Conservation (phyloP, 2,113 vertebrate genomes). For the Martes martes region DNA sequence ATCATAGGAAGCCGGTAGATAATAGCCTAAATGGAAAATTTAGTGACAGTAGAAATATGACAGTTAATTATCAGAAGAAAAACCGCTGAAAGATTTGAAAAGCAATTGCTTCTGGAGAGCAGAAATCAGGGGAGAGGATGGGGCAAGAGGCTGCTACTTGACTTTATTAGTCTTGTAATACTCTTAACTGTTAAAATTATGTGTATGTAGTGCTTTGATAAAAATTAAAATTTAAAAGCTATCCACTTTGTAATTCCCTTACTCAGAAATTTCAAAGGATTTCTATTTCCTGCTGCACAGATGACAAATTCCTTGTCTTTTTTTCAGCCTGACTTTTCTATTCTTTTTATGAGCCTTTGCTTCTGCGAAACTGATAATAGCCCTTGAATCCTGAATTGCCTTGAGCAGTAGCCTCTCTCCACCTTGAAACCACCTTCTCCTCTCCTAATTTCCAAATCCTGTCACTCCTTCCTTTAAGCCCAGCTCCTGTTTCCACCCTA, state of each 20-base stretch:
- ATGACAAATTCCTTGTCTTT: background rate
- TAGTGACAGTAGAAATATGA: slow-evolving; percentile 10
- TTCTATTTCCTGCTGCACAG: background rate
- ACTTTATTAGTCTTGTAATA: slow-evolving; percentile 17
- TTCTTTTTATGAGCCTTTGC: slow-evolving; percentile 2
- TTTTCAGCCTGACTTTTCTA: slow-evolving; percentile 2
- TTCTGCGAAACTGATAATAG: background rate
- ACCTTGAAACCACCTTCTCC: background rate
- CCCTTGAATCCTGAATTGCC: background rate
- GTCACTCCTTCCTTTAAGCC: background rate
- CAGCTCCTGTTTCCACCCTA: background rate
- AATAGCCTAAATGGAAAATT: background rate
- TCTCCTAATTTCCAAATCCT: background rate
- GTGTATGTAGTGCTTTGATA: background rate
- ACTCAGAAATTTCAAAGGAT: slow-evolving; percentile 23
- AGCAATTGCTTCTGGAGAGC: slow-evolving; percentile 25
- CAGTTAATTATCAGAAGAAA: slow-evolving; percentile 46
- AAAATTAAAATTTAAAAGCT: slow-evolving; percentile 37
- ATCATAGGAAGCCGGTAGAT: background rate
- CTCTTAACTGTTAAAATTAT: slow-evolving; percentile 19
- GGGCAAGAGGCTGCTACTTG: background rate
- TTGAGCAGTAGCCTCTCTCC: background rate
- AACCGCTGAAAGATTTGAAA: slow-evolving; percentile 36
- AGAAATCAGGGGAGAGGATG: background rate
- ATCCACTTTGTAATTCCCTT: slow-evolving; percentile 39